Evolutionary conservation across 2,113 vertebrate species (phyloP), one percentile per base, ranked within the genome.

Genomic region (Gallinago media): DNA sequence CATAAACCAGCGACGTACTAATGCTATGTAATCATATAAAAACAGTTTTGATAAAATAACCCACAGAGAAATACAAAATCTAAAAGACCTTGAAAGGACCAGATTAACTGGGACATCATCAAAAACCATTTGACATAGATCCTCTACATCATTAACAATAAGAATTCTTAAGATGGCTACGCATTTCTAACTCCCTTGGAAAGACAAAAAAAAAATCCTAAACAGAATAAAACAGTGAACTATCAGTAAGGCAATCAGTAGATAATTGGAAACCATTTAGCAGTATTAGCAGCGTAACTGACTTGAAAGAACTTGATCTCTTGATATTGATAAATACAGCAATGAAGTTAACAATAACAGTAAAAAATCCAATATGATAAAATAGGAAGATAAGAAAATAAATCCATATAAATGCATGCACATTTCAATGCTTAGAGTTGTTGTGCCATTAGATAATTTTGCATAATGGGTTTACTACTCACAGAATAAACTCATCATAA

Each of bases 231-330:
- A 81, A 62, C 29, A 75, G 31, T 54, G 46, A 86, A 74, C 17
- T 82, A 38, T 66, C 36, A 82, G 54, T 56, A 86, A 73, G 31
- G 72, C 55, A 94, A 73, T 93, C 62, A 88, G 55, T 84, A 92
- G 75, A 74, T 77, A 94, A 80, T 81, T 66, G 95, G 75, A 71
- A 84, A 88, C 15, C 54, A 72, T 75, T 75, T 91, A 95, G 49
- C 66, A 66, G 86, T 75, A 71, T 83, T 93, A 72, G n/a, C 40
- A 47, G 59, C 74, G 40, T 44, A 84, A 72, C 62, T 56, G 73
- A 96, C 7, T 79, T 76, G 61, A 95, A 46, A 22, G 42, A 59
- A 52, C 26, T 82, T 66, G 20, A 71, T 97, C 36, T 61, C 42
- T 88, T 84, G 26, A 42, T 56, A 52, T 77, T 90, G 82, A 92